A percentile compares a stretch with the other conserved stretches of the same genome.
Evolutionary conservation across 1,140 invertebrate species (phyloP).

Genomic region (Lanistes nyassanus): DNA sequence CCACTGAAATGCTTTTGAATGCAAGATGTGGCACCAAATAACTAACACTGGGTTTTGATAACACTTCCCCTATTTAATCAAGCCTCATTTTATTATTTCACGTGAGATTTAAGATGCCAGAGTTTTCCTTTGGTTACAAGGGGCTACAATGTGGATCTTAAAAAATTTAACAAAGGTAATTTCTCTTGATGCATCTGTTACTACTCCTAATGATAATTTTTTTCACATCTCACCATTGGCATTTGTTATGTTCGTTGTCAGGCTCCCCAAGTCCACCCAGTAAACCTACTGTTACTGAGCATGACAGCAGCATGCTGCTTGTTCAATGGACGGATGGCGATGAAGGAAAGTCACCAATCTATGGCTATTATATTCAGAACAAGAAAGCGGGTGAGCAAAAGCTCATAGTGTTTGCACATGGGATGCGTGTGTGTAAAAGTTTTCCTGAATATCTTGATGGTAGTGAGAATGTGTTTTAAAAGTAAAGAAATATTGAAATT

Average conservation of each 20-base stretch:
- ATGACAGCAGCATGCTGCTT: conserved; percentile 80
- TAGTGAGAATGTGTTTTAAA: neutral
- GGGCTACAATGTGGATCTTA: no score
- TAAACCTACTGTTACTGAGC: conserved; percentile 79
- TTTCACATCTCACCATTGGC: neutral
- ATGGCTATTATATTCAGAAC: conserved; percentile 93
- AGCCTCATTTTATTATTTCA: no score
- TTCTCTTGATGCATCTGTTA: neutral
- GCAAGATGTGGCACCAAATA: no score
- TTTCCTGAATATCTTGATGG: neutral
- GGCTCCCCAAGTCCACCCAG: conserved; percentile 83
- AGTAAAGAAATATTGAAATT: no score
- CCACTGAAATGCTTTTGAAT: no score
- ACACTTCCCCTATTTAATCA: no score
- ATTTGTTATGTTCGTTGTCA: conserved; percentile 27
- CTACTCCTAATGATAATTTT: neutral
- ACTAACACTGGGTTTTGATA: no score
- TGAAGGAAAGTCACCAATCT: conserved; percentile 84
- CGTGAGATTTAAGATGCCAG: no score
- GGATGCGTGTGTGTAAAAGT: neutral
- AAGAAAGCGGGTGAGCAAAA: conserved; percentile 77
- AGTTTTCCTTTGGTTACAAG: no score
- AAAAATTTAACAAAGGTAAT: neutral
- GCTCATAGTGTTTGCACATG: neutral
- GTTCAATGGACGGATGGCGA: conserved; percentile 88